Evolutionary conservation across 2,113 vertebrate species (phyloP), one percentile per base, ranked within the genome.

Genomic region (Vidua chalybeata): DNA sequence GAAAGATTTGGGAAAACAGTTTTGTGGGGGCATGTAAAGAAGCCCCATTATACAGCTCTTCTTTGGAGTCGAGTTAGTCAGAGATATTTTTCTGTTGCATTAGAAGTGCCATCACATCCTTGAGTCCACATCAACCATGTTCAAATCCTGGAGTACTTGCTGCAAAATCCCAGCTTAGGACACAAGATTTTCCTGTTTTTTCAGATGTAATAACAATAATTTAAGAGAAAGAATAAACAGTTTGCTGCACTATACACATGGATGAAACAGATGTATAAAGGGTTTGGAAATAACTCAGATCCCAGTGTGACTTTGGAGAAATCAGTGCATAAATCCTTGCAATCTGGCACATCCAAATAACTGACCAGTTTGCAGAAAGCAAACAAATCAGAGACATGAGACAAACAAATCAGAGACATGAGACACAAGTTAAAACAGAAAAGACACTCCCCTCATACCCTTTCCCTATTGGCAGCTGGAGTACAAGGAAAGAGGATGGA

Each of bases 391-490:
- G 54, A 76, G 24, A 43, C 20, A 21, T 4, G 18, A 54, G 33
- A 68, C 0, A 0, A 68, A 74, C 21, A 41, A 71, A 78, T n/a
- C 11, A 67, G 54, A 76, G 24, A 43, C 20, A 21, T 4, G 18
- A 54, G 33, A 68, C 0, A 0, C 46, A 73, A 64, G 11, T 30
- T 69, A 68, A 75, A 72, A 63, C 3, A 45, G 45, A 81, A 67
- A 62, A 27, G 23, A 39, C 0, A 0, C 43, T 27, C 26, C 13
- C 11, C 20, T 61, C 1, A 0, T 35, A 19, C 4, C 21, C 18
- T 4, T 89, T 67, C n/a, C 6, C 31, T 51, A 15, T 1, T 43
- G 54, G 45, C 49, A 72, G 12, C 15, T 35, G 35, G 18, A 37
- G 7, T 11, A 49, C n/a, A 76, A 62, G 21, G 27, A 33, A 28